phyloP scores from a whole-genome alignment of 2,113 vertebrate genomes.

The Phyllopteryx taeniolatus region DNA sequence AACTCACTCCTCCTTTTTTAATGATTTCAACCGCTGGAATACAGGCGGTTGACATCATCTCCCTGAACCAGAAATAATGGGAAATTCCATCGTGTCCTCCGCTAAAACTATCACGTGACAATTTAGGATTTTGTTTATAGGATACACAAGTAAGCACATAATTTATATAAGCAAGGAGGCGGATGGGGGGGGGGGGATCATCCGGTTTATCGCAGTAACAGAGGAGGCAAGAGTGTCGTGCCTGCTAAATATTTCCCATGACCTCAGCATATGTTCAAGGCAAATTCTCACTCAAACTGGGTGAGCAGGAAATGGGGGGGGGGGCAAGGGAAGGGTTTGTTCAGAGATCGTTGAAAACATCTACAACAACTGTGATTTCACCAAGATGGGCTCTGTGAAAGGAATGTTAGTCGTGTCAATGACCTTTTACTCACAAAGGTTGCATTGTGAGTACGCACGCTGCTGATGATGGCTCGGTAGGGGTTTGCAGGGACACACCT shows the following conservation, averaged over 20 bases:
- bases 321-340: conserved; percentile 13
- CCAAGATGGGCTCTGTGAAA: conserved; percentile 28
- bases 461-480: background rate
- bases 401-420: conserved; percentile 30
- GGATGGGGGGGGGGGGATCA: background rate
- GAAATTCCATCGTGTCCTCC: conserved; percentile 67
- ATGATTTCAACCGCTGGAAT: conserved; percentile 69
- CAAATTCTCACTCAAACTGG: conserved; percentile 63
- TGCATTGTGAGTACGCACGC: conserved; percentile 6
- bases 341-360: conserved; percentile 63
- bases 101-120: conserved; percentile 24
- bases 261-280: conserved; percentile 69
- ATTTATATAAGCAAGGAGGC: conserved; percentile 16
- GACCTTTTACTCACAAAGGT: conserved; percentile 21
- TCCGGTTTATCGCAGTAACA: conserved; percentile 23
- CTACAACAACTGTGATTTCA: conserved; percentile 59
- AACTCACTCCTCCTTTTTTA: conserved; percentile 61
- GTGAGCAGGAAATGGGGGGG: conserved; percentile 73
- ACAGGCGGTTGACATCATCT: conserved; percentile 67
- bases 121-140: conserved; percentile 27
- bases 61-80: conserved; percentile 54
- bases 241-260: conserved; percentile 73
- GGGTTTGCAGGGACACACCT: conserved; percentile 1
- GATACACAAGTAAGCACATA: background rate
- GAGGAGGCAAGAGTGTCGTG: conserved; percentile 45